phyloP scores from a whole-genome alignment of 64 coral and sea anemone genomes.

The Exaiptasia diaphana region DNA sequence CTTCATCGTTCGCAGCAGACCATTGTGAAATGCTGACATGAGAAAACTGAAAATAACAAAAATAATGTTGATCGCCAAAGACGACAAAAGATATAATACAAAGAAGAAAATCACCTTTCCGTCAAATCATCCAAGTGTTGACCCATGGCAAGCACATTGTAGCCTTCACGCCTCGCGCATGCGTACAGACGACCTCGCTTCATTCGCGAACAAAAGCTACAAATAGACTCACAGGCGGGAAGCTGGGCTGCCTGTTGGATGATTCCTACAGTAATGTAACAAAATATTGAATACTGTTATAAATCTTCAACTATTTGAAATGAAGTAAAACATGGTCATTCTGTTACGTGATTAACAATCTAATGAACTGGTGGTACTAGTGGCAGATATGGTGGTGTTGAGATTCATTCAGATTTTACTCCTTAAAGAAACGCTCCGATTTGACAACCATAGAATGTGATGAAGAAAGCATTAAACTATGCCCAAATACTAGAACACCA shows the following conservation, averaged over 20 bases:
- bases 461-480: too few species aligned
- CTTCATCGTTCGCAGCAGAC: conserved; percentile 92
- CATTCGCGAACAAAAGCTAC: conserved; percentile 98
- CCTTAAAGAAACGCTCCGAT: too few species aligned
- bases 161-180: conserved; percentile 87
- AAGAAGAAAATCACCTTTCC: conserved; percentile 61
- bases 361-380: too few species aligned
- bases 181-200: conserved; percentile 95
- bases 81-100: neutral
- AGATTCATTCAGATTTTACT: too few species aligned
- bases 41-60: conserved; percentile 62
- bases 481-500: too few species aligned
- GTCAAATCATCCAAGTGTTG: conserved; percentile 94
- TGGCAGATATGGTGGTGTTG: too few species aligned
- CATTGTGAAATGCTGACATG: conserved; percentile 98
- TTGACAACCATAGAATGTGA: too few species aligned
- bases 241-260: conserved; percentile 86
- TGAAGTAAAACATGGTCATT: too few species aligned
- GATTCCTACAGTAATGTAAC: too few species aligned
- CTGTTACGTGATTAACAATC: too few species aligned
- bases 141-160: conserved; percentile 91
- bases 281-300: too few species aligned
- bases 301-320: too few species aligned
- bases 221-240: conserved; percentile 90
- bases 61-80: neutral